Conservation (phyloP, 2,888 invertebrate species). For the Phorcus lineatus region DNA sequence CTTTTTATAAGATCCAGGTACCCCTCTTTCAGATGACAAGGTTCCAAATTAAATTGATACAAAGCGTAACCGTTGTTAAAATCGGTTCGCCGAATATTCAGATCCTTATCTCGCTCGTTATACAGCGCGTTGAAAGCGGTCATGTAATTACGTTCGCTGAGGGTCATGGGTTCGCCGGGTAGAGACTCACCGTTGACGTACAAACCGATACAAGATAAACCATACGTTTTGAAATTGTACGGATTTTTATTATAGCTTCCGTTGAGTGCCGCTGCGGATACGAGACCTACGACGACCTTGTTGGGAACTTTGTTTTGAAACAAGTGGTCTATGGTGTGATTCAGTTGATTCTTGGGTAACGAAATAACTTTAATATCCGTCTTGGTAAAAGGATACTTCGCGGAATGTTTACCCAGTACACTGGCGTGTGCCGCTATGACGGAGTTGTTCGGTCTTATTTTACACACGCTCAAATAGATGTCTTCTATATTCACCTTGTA, state of each 20-base stretch:
- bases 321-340: neutral
- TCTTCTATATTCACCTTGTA: neutral
- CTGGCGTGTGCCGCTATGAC: conserved; percentile 19
- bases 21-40: neutral
- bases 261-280: conserved; percentile 16
- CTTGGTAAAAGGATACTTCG: conserved; percentile 27
- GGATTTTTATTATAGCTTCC: conserved; percentile 26
- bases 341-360: conserved; percentile 1
- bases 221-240: conserved; percentile 20
- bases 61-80: neutral
- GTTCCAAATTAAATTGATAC: conserved; percentile 11
- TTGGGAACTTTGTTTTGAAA: conserved; percentile 13
- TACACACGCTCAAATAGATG: conserved; percentile 20
- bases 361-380: neutral
- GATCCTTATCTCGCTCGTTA: neutral
- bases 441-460: conserved; percentile 3
- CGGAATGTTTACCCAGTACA: neutral
- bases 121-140: neutral
- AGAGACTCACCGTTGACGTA: conserved; percentile 23
- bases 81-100: neutral
- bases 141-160: neutral
- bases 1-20: neutral
- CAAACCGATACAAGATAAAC: neutral
- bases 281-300: conserved; percentile 15
- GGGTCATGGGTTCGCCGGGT: conserved; percentile 13